Base-by-base conservation (phyloP, 2,113 vertebrate species). In the Nycticryphes semicollaris region DNA sequence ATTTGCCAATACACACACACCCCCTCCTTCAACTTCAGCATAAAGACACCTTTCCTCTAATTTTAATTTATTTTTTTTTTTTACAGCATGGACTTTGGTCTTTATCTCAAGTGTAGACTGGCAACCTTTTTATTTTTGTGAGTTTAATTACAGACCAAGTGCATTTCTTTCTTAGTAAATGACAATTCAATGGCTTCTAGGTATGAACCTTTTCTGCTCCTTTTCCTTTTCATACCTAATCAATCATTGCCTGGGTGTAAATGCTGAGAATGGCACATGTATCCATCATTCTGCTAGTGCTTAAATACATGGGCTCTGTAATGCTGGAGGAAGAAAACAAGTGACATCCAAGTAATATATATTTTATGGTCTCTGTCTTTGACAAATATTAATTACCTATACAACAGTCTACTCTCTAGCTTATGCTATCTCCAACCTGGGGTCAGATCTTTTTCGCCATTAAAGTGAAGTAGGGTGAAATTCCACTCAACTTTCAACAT, bases 371-470 rank as follows among this genome's bases (percentile, higher is more conserved):
- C 43, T 73, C 53, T 66, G 18, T 69, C 85, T 96, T 74, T 86
- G 73, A 95, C 86, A 95, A 79, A 60, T 93, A 96, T 87, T 95
- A 94, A 94, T 93, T 92, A 84, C 57, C 33, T 82, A 18, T 57
- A 68, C 50, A 93, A 50, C 14, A 59, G n/a, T 84, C 93, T 11
- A 1, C 23, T 84, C 27, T 84, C 51, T 48, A 33, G 73, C 59
- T 77, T 84, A 75, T 48, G 56, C 9, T n/a, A 41, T 84, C 27
- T 81, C 18, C 69, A 78, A 30, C 30, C 20, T 62, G 14, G 7
- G 64, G 80, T 87, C 64, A 89, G 51, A 75, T 35, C 6, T 24
- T 94, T 48, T 64, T 76, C 23, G 83, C 43, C 28, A 69, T 87
- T 73, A 72, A 27, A 73, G 53, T 25, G n/a, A 64, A 83, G 14